These are phyloP conservation scores for Brachionus koreanus DNA, from an alignment of 1,140 invertebrate genomes.

Conservation along the genomic window DNA sequence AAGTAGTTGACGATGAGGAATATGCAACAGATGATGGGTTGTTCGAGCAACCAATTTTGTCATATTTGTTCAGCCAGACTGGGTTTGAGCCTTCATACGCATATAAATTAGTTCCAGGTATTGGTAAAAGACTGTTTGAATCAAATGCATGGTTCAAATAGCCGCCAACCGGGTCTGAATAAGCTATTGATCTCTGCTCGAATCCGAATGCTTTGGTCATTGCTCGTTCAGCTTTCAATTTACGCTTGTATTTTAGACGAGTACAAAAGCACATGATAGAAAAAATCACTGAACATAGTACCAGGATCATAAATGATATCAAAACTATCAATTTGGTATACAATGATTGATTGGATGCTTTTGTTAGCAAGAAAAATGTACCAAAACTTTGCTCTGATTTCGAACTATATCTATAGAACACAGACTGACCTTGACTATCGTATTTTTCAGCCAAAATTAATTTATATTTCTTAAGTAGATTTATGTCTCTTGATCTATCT, in stretches of 20 bases:
- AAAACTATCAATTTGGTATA: conserved; percentile 10
- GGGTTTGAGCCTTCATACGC: conserved; percentile 41
- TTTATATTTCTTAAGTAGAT: conserved; percentile 26
- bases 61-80: conserved; percentile 39
- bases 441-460: conserved; percentile 37
- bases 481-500: conserved; percentile 2
- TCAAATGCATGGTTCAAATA: conserved; percentile 29
- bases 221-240: conserved; percentile 28
- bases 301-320: background rate
- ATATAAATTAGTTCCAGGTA: conserved; percentile 40
- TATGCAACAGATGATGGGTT: background rate
- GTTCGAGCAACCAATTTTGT: conserved; percentile 1
- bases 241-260: conserved; percentile 24
- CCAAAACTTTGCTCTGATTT: background rate
- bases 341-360: background rate
- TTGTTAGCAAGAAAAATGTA: background rate
- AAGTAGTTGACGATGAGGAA: conserved; percentile 26
- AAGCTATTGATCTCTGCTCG: conserved; percentile 7
- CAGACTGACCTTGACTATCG: background rate
- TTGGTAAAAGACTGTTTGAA: conserved; percentile 36
- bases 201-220: conserved; percentile 41
- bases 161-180: background rate
- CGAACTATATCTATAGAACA: conserved; percentile 7
- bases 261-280: background rate
- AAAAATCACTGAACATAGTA: background rate